Conservation (phyloP, 2,888 invertebrate genomes). For the Drosophila mimica region DNA sequence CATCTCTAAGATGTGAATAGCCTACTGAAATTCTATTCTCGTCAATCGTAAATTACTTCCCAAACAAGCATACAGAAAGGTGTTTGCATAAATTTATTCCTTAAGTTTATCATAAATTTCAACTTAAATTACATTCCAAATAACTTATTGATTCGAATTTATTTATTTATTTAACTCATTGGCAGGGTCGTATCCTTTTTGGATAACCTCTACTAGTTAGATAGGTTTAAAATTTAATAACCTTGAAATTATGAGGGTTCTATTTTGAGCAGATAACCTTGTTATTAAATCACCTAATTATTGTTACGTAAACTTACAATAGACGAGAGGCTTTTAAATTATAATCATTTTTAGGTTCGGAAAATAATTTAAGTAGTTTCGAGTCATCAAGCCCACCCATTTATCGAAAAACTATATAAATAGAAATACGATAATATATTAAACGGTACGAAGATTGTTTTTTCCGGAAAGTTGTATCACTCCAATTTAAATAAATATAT, state of each 20-base stretch:
- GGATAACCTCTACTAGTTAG: not conserved
- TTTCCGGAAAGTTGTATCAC: not conserved
- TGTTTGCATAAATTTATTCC: not conserved
- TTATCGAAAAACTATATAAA: not conserved
- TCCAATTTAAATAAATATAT: not conserved
- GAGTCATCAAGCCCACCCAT: not conserved
- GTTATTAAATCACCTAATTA: not conserved
- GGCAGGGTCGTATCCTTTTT: not conserved
- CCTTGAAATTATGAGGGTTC: not conserved
- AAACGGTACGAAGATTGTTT: not conserved
- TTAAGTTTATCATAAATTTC: not conserved
- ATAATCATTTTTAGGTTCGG: not conserved
- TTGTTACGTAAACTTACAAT: slow-evolving; percentile 9
- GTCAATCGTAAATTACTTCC: not conserved
- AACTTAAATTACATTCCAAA: not conserved
- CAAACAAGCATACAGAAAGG: not conserved
- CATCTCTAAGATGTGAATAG: slow-evolving; percentile 1
- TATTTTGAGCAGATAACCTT: not conserved
- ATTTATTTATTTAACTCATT: not conserved
- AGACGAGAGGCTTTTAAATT: slow-evolving; percentile 15
- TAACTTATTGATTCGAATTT: not conserved
- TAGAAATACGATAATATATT: not conserved
- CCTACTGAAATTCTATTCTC: not conserved
- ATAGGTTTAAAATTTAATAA: not conserved
- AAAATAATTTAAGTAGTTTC: not conserved